phyloP scores from a whole-genome alignment of 2,888 invertebrate species.

The Tenthredo distinguenda region DNA sequence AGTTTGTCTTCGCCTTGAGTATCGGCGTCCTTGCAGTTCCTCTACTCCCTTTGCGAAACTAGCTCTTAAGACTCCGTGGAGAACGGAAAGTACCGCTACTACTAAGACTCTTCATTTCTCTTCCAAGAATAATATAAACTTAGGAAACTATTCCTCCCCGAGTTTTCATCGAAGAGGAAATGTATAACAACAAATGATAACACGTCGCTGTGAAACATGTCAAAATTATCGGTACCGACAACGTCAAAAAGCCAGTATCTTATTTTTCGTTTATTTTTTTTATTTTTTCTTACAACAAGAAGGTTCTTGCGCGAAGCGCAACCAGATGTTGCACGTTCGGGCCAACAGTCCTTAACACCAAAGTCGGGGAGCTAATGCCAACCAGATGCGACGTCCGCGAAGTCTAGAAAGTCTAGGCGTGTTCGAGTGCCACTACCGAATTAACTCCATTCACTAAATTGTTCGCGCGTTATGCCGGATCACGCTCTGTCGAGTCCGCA shows the following conservation, averaged over 20 bases:
- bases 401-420: conserved; percentile 59
- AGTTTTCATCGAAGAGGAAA: neutral
- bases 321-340: conserved; percentile 39
- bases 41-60: neutral
- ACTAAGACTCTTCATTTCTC: neutral
- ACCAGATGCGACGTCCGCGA: conserved; percentile 48
- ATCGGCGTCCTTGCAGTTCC: conserved; percentile 4
- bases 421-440: conserved; percentile 68
- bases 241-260: neutral
- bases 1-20: conserved; percentile 35
- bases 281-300: neutral
- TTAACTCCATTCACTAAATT: conserved; percentile 72
- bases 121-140: neutral
- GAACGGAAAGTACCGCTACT: neutral
- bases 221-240: neutral
- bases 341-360: conserved; percentile 8
- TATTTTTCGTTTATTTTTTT: neutral
- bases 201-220: neutral
- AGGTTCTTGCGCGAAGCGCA: neutral
- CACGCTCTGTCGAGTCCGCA: conserved; percentile 62
- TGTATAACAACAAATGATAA: neutral
- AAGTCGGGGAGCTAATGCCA: conserved; percentile 2
- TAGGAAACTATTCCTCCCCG: neutral
- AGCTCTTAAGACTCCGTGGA: neutral
- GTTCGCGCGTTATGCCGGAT: conserved; percentile 71